These are phyloP conservation scores for Zootoca vivipara DNA, from an alignment of 2,113 vertebrate species.

Conservation along the genomic window DNA sequence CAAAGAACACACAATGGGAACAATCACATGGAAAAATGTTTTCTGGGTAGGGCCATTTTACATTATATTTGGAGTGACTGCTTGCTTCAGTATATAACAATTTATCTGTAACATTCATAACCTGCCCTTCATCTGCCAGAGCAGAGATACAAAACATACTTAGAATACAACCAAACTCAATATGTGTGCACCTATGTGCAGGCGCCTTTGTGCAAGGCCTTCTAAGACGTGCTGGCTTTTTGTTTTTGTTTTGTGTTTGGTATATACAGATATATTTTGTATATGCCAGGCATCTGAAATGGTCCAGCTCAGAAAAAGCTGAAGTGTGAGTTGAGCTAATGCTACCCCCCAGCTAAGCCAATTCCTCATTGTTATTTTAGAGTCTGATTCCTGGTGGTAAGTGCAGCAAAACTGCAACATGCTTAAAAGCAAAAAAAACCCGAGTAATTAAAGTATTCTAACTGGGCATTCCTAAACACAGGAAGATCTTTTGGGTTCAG, in stretches of 20 bases:
- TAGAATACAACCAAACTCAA: too few species aligned
- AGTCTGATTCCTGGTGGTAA: background rate
- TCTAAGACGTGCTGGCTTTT: background rate
- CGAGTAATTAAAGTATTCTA: too few species aligned
- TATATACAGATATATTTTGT: background rate
- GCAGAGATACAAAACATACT: too few species aligned
- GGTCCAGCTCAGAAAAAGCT: background rate
- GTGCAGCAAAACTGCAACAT: background rate
- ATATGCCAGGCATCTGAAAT: background rate
- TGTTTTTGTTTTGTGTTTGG: too few species aligned
- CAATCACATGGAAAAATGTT: background rate
- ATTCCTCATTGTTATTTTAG: background rate
- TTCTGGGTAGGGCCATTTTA: background rate
- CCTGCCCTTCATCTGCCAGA: background rate
- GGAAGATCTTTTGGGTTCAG: too few species aligned
- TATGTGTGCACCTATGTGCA: too few species aligned
- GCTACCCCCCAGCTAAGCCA: background rate
- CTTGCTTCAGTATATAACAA: background rate
- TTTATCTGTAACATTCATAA: too few species aligned
- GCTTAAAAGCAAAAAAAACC: conserved; percentile 2
- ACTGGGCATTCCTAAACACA: too few species aligned
- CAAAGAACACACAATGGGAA: background rate
- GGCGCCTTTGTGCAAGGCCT: too few species aligned
- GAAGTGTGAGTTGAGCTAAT: background rate
- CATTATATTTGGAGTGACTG: background rate